phyloP scores from a whole-genome alignment of 2,113 vertebrate species.

The Bombycilla garrulus region DNA sequence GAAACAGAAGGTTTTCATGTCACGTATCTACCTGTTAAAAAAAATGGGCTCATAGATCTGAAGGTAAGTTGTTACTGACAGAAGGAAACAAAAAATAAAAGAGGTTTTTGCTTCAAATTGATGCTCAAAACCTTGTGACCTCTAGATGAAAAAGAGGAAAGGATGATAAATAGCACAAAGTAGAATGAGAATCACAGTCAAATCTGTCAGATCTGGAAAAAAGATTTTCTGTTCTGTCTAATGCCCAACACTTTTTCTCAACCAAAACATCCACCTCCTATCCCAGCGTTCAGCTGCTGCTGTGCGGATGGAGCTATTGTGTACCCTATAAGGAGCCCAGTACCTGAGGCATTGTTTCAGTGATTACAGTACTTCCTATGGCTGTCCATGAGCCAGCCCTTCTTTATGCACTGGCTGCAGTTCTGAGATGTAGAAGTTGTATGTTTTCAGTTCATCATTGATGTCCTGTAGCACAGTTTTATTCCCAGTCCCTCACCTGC shows the following conservation, averaged over 20 bases:
- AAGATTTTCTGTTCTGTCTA: not conserved
- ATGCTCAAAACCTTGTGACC: not conserved
- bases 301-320: not conserved
- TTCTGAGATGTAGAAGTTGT: not conserved
- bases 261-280: not conserved
- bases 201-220: not conserved
- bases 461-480: not conserved
- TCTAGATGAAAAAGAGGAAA: not conserved
- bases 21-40: constrained; percentile 91
- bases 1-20: constrained; percentile 90
- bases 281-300: accelerated
- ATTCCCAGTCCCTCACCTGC: not conserved
- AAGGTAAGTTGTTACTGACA: constrained; percentile 72
- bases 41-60: constrained; percentile 87
- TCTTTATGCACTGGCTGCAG: not conserved
- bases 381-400: not conserved
- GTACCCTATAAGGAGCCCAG: not conserved
- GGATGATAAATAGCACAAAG: not conserved
- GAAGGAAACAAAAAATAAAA: not conserved
- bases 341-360: not conserved
- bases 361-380: accelerated
- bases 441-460: accelerated
- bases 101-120: not conserved
- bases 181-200: not conserved
- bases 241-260: not conserved